phyloP scores from a whole-genome alignment of 2,113 vertebrate genomes.

The Menidia beryllina region DNA sequence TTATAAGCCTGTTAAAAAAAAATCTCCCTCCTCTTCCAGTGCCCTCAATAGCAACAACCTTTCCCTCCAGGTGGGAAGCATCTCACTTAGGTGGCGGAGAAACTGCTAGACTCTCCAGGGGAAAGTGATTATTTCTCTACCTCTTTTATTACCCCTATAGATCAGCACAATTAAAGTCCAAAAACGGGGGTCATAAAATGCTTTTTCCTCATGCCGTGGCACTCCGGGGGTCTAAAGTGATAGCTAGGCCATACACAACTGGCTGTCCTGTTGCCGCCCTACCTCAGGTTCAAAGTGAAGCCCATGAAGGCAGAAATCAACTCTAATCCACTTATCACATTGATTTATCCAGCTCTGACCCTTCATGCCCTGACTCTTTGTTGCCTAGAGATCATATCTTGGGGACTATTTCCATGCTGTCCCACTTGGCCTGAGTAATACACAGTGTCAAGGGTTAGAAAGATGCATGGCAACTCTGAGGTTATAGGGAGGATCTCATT shows the following conservation, averaged over 20 bases:
- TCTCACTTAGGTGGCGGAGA: conserved; percentile 40
- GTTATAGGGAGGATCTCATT: conserved; percentile 36
- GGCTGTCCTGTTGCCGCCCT: conserved; percentile 12
- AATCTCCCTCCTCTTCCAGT: conserved; percentile 55
- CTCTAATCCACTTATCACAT: conserved; percentile 60
- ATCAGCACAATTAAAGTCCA: conserved; percentile 57
- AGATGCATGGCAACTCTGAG: conserved; percentile 36
- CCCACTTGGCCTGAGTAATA: conserved; percentile 37
- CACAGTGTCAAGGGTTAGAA: conserved; percentile 47
- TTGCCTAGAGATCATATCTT: conserved; percentile 49
- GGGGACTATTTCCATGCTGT: conserved; percentile 11
- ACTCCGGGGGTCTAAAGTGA: conserved; percentile 24
- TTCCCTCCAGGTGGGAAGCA: conserved; percentile 33
- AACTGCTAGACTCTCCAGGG: conserved; percentile 35
- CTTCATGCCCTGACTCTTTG: conserved; percentile 18
- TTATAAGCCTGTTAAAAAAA: conserved; percentile 79
- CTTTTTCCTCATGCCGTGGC: conserved; percentile 13
- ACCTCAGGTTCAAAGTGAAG: conserved; percentile 39
- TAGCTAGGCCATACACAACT: conserved; percentile 7
- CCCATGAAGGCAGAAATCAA: conserved; percentile 34
- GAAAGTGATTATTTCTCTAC: conserved; percentile 55
- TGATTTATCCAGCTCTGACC: conserved; percentile 47
- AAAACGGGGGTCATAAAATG: conserved; percentile 44
- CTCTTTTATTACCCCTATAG: conserved; percentile 60
- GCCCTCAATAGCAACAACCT: conserved; percentile 69